phyloP scores from a whole-genome alignment of 2,888 invertebrate species.

The Agonopterix heracliana region DNA sequence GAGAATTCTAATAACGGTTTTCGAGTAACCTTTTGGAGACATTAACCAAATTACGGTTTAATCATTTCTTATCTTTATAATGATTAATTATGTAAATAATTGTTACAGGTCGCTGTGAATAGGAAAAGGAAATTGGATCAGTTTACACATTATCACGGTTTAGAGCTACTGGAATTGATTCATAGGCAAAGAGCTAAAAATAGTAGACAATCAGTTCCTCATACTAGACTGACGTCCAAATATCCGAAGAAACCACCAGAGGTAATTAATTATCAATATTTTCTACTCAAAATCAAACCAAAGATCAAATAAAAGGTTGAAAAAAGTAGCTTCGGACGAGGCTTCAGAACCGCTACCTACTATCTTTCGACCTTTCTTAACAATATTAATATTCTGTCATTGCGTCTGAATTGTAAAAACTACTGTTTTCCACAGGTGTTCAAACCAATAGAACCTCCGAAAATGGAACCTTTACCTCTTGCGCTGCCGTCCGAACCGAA shows the following conservation, averaged over 20 bases:
- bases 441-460: slow-evolving; percentile 79
- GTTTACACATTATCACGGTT: slow-evolving; percentile 85
- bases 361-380: not conserved
- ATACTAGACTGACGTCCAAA: slow-evolving; percentile 64
- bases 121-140: slow-evolving; percentile 92
- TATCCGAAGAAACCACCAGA: slow-evolving; percentile 75
- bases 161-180: slow-evolving; percentile 84
- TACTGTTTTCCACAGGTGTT: slow-evolving; percentile 58
- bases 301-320: no score
- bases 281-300: not conserved
- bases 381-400: not conserved
- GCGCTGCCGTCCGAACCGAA: slow-evolving; percentile 69
- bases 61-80: no score
- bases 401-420: not conserved
- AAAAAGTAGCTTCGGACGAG: no score
- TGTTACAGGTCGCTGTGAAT: slow-evolving; percentile 82
- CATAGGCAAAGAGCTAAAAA: slow-evolving; percentile 72
- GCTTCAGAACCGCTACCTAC: not conserved
- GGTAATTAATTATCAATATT: slow-evolving; percentile 29
- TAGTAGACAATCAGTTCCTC: slow-evolving; percentile 62
- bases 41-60: no score
- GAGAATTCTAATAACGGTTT: no score
- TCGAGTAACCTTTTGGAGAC: no score
- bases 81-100: not conserved
- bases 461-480: slow-evolving; percentile 76